Conservation (phyloP, 2,113 vertebrate species). For the Tylochromis polylepis region DNA sequence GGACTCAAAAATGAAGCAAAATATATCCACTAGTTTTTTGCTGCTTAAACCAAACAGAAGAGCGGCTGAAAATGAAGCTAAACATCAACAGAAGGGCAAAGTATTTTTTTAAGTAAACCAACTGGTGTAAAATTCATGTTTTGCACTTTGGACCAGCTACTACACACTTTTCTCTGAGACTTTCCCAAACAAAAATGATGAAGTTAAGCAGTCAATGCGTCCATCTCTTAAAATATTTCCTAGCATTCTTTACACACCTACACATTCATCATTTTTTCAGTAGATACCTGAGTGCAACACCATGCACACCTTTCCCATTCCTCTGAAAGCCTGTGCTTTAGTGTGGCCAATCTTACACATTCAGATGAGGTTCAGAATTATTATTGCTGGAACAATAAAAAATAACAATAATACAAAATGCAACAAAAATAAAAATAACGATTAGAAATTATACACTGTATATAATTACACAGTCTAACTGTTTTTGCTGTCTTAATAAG, state of each 20-base stretch:
- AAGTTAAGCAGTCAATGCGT: not conserved
- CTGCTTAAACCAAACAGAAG: not conserved
- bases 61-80: not conserved
- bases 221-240: not conserved
- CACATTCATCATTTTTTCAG: not conserved
- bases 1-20: not conserved
- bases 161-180: not conserved
- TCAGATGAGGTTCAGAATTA: not conserved
- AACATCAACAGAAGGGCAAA: not conserved
- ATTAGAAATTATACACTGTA: not conserved
- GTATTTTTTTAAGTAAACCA: not conserved
- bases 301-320: fast-evolving
- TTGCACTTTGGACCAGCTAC: fast-evolving
- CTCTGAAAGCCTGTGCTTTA: not conserved
- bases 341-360: fast-evolving
- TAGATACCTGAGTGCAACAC: not conserved
- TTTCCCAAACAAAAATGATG: not conserved
- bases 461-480: not conserved
- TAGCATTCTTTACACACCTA: not conserved
- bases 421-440: fast-evolving
- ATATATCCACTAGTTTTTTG: not conserved
- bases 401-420: not conserved
- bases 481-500: not conserved
- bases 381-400: not conserved
- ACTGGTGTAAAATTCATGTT: not conserved